Conservation (phyloP, 2,888 invertebrate species). For the Aphelenchoides bicaudatus region DNA sequence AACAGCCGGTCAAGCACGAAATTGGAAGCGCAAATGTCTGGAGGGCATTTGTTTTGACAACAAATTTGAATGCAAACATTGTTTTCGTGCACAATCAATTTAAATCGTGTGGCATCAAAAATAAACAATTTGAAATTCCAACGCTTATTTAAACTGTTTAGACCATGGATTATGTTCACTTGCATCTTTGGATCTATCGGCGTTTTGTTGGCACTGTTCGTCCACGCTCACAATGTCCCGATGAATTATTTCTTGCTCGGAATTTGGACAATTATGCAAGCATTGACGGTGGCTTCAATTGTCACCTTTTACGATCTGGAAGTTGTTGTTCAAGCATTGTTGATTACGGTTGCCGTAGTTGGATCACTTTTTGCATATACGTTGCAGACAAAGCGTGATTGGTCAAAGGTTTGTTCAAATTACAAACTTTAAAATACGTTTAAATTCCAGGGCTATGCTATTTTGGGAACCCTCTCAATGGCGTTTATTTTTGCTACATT, state of each 20-base stretch:
- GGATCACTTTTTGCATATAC: slow-evolving; percentile 76
- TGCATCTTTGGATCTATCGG: slow-evolving; percentile 67
- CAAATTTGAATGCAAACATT: too few relatives aligned
- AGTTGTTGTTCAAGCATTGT: slow-evolving; percentile 75
- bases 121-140: slow-evolving; percentile 1
- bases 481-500: slow-evolving; percentile 72
- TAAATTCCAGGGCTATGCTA: slow-evolving; percentile 68
- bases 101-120: too few relatives aligned
- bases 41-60: too few relatives aligned
- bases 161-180: slow-evolving; percentile 62
- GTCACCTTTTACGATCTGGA: slow-evolving; percentile 75
- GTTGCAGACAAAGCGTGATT: slow-evolving; percentile 79
- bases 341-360: slow-evolving; percentile 74
- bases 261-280: slow-evolving; percentile 75
- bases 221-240: slow-evolving; percentile 75
- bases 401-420: too few relatives aligned
- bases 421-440: too few relatives aligned
- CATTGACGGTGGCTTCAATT: slow-evolving; percentile 75
- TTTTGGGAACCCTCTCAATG: slow-evolving; percentile 62
- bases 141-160: slow-evolving; percentile 46
- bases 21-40: too few relatives aligned
- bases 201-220: slow-evolving; percentile 70
- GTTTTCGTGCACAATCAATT: too few relatives aligned
- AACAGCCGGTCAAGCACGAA: too few relatives aligned
- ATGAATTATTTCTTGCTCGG: slow-evolving; percentile 75